Percentiles rank a stretch among this genome's conserved stretches.
These are phyloP conservation scores for Phycodurus eques DNA, from an alignment of 2,113 vertebrate genomes.

Conservation along the genomic window DNA sequence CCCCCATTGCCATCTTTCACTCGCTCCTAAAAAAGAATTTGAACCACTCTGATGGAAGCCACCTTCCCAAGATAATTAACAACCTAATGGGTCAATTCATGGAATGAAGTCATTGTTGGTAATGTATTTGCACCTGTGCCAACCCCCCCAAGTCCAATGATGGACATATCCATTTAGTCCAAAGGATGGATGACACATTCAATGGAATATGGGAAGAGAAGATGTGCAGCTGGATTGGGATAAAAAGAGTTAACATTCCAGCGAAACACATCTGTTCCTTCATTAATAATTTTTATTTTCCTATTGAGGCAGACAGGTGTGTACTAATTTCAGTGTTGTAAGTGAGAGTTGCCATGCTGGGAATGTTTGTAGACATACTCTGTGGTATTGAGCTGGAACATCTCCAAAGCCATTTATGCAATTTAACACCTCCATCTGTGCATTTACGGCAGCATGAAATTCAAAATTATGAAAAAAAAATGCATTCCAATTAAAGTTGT, in stretches of 20 bases:
- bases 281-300: background rate
- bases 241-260: background rate
- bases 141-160: background rate
- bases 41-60: background rate
- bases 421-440: slow-evolving; percentile 63
- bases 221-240: slow-evolving; percentile 5
- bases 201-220: background rate
- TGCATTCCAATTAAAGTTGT: background rate
- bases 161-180: background rate
- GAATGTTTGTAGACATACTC: slow-evolving; percentile 61
- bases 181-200: background rate
- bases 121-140: background rate
- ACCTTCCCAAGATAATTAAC: background rate
- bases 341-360: slow-evolving; percentile 42
- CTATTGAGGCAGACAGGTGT: slow-evolving; percentile 15
- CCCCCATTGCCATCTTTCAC: background rate
- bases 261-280: background rate
- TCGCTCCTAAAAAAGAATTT: background rate
- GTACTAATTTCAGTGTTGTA: slow-evolving; percentile 37
- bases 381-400: slow-evolving; percentile 48
- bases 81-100: slow-evolving; percentile 4
- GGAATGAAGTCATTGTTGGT: slow-evolving; percentile 2
- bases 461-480: slow-evolving; percentile 49
- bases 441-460: slow-evolving; percentile 51
- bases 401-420: slow-evolving; percentile 58